Base-by-base conservation (phyloP, 2,797 vertebrate genomes). In the Psittacula derbiana region DNA sequence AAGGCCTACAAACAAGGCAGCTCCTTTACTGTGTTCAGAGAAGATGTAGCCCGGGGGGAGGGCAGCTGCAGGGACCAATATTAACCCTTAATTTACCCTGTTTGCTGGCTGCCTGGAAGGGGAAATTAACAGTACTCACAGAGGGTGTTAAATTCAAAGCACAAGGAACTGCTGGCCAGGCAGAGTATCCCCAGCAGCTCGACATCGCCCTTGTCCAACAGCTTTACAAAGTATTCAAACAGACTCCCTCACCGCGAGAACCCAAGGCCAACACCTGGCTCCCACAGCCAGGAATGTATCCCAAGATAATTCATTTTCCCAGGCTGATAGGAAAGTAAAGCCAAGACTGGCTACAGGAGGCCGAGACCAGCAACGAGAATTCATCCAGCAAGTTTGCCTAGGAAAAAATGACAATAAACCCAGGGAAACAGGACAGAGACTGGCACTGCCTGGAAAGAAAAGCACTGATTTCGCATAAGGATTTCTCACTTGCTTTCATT, bases 241-340 rank as follows among this genome's bases (percentile, higher is more conserved):
- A 49, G 50, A 25, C 33, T 27, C 33, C 55, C 15, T 7, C 41
- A 4, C 7, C 0, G 6, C 21, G 30, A 43, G 58, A 4, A 31
- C 6, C 0, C 0, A 0, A 2, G 55, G 47, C 31, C 38, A 69
- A 23, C 24, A 9, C 14, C 41, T 1, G 16, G 41, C 53, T 18
- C 33, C 71, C 13, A 3, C 41, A 40, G 25, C 12, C 73, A 33
- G 17, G 6, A 14, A 12, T 15, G 36, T 12, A 41, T 31, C 36
- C 25, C 7, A 21, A 2, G 6, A 16, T 24, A 41, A 31, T 11
- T 62, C 7, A 15, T 24, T 3, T n/a, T 30, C 30, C 44, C 43
- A 18, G 10, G 55, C 30, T 12, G 6, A 23, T 2, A 7, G 19
- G 30, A 18, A 27, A 40, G 25, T 27, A 74, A 52, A 52, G 40